Evolutionary conservation across 2,888 invertebrate genomes (phyloP), one percentile per base, ranked within the genome.

Genomic region (Scelioninae gen. 1): DNA sequence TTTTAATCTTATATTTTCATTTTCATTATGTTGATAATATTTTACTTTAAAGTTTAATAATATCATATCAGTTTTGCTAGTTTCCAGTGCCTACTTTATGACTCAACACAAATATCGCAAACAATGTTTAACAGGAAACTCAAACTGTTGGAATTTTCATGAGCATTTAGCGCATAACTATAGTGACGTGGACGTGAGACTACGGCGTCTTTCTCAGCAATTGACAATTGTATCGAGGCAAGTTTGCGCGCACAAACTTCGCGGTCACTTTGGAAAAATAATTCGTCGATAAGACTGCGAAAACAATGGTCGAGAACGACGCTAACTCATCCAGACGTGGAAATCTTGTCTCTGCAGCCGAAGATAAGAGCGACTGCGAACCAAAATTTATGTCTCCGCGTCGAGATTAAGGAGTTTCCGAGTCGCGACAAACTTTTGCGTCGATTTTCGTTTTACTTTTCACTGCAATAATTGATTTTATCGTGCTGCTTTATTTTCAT

Each of bases 391-490:
- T 80, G 76, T 75, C 69, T 49, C 51, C 29, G 49, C 63, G 56
- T 80, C 34, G 31, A 68, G 83, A 80, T 83, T 77, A 75, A 76
- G 65, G 77, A 80, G 71, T 75, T 77, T 69, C 49, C 16, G 51
- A 76, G 62, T 76, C 60, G 60, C 60, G 38, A 68, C 62, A 82
- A 82, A 77, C 68, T 77, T 77, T 69, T 29, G 74, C 66, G 82
- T 72, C 76, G 47, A 81, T 81, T 75, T 66, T 60, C 82, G 68
- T 66, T 66, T 63, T 63, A 49, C 68, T 60, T 83, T 68, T 77
- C 72, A 56, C 68, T 32, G 62, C 53, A 58, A 68, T 82, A 82
- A 82, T 82, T 77, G 82, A 82, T 82, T 77, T 77, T 81, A 81
- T 81, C 74, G 66, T 32, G 13, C 10, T 31, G 15, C 1, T 62